Base-by-base conservation (phyloP, 2,113 vertebrate species). In the Oncorhynchus keta region DNA sequence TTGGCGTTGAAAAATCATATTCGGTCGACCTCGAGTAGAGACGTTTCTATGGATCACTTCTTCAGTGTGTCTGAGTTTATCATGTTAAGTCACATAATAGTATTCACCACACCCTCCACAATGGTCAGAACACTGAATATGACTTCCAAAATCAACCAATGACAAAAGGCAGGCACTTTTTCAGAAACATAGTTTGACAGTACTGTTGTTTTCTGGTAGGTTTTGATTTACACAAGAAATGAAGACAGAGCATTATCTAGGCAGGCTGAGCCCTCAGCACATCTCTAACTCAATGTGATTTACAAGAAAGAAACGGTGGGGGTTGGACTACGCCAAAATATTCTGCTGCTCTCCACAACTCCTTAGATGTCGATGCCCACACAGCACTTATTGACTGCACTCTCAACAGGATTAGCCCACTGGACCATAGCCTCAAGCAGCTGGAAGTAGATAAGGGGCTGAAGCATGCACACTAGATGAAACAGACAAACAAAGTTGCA, bases 381-480 rank as follows among this genome's bases (percentile, higher is more conserved):
- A 59, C 83, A 83, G 88, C 81, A 87, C 74, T 86, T 88, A 86
- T 89, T 76, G 73, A 86, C 83, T 86, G 80, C 82, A 75, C 77
- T 85, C 81, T 78, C 75, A 61, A 80, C 84, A 74, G 77, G 76
- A 82, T 86, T 68, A 82, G 74, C 62, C 39, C 68, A 65, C 73
- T 82, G 77, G 78, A 81, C 76, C 62, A 28, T 74, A 80, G 77
- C 82, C 71, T 70, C 16, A 62, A 72, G 72, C 72, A 61, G 72
- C 12, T 59, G 22, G 57, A 49, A 68, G 68, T 66, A 71, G 72
- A 77, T 80, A 75, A 83, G 49, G 28, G n/a, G 67, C 45, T 79
- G 20, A 61, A 8, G 51, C 55, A 11, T 1, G 1, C 65, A 39
- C 67, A 70, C 39, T 12, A 45, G 39, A 45, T 2, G 39, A 45